Evolutionary conservation across 2,888 invertebrate species (phyloP), one percentile per base, ranked within the genome.

Genomic region (Amphipoea oculea): DNA sequence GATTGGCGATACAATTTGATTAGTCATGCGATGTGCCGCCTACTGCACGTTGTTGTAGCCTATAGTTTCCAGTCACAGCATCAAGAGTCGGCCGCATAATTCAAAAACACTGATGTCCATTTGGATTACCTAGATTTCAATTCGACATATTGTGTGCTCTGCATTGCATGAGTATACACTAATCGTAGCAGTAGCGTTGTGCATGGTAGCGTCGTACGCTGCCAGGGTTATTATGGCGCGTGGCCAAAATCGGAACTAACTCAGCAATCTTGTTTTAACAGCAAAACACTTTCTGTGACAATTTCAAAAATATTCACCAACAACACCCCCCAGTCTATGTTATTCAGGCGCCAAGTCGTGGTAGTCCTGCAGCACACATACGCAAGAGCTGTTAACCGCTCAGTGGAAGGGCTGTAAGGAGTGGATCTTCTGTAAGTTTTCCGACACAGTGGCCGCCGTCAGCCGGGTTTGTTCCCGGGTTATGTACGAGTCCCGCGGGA

Each of bases 401-500:
- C 9, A 20, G 66, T 42, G n/a, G 9, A 36, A n/a, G 9, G 12
- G n/a, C 23, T n/a, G 9, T 20, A 40, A 23, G 36, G 48, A 62
- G 78, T 62, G 51, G 12, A 12, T 36, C 71, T 76, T 79, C 36
- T 76, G 68, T 66, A 45, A 36, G n/a, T 67, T 20, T 23, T 3
- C 42, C 45, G 54, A 23, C n/a, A 9, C 14, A 2, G 29, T 45
- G 67, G 17, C 71, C 14, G 75, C 69, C 45, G 42, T 42, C 75
- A 60, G 73, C 45, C 51, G 57, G 51, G 65, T 82, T 60, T n/a
- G 69, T 65, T 67, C 66, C 51, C 67, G 73, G 78, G 75, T 67
- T 73, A 76, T 12, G 73, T 65, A 76, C 79, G 87, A 71, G 40
- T 42, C 87, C 71, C 73, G 14, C 51, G 67, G 60, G 86, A 65